Evolutionary conservation across 2,888 invertebrate species (phyloP), one percentile per base, ranked within the genome.

Genomic region (Nesidiocoris tenuis): DNA sequence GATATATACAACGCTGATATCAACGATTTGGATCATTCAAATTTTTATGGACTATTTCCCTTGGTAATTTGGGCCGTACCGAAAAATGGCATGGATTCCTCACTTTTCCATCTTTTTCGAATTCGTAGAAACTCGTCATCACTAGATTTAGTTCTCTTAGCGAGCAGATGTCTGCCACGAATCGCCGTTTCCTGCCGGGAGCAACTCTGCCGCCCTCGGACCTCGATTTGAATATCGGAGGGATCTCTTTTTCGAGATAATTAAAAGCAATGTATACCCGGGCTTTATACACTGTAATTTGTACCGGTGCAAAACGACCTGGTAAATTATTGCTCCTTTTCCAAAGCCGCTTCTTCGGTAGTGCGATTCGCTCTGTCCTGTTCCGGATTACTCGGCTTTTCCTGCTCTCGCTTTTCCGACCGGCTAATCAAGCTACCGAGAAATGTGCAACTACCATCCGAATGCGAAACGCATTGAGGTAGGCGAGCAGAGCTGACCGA

Each of bases 191-290:
- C 72, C 72, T 72, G 72, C 72, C 55, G 19, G 19, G 18, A 59
- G 18, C 59, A 59, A 59, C 59, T n/a, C n/a, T 59, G 18, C 65
- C 65, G 9, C 65, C 25, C 23, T 23, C 72, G 12, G 55, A 56
- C 19, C 16, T 18, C 74, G 57, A 75, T 75, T 75, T 75, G 74
- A 75, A 75, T 75, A 75, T 75, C 74, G 59, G 74, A 59, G n/a
- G 21, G 66, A 75, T 75, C 74, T 75, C 66, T 17, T 66, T 56
- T 39, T 39, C 39, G 39, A 39, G 57, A 65, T 75, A 75, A 75
- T 75, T 75, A 75, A 75, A 75, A 75, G 66, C 74, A 72, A 72
- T 72, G 72, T 72, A 72, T 72, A 72, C 72, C 55, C 61, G 61
- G 72, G 24, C 72, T 72, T 72, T 72, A 72, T 72, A 72, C 72